Evolutionary conservation across 1,140 invertebrate species (phyloP).

Genomic region (Heliconius congener): DNA sequence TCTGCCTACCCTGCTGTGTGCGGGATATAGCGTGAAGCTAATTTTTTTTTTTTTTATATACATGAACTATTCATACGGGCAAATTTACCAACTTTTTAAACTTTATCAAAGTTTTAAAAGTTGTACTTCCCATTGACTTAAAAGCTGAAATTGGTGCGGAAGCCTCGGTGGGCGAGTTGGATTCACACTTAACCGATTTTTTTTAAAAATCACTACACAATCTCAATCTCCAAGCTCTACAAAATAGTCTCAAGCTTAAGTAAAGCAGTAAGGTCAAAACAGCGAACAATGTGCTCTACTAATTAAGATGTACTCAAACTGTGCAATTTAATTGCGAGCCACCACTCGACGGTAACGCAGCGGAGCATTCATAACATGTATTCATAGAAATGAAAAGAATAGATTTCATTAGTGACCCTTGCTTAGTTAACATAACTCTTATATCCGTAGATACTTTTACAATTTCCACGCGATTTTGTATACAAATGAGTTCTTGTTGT

Average conservation of each 20-base stretch:
- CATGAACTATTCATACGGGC: no score
- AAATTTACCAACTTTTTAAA: no score
- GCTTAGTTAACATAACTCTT: slow-evolving; percentile 6
- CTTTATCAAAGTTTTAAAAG: no score
- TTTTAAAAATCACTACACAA: no score
- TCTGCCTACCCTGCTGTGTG: no score
- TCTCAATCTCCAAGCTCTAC: not conserved
- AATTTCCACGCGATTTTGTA: slow-evolving; percentile 4
- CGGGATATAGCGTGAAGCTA: no score
- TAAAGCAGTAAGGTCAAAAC: not conserved
- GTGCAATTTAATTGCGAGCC: not conserved
- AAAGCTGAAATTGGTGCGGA: no score
- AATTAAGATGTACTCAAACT: slow-evolving; percentile 3
- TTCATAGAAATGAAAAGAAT: slow-evolving; percentile 8
- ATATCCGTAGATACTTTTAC: not conserved
- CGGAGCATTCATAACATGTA: not conserved
- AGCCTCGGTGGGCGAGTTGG: no score
- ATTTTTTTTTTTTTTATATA: no score
- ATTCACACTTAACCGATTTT: no score
- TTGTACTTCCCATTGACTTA: no score
- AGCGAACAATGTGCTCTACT: not conserved
- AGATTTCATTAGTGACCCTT: slow-evolving; percentile 10
- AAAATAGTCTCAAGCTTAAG: not conserved
- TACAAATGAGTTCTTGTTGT: not conserved
- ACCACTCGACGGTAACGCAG: not conserved